Evolutionary conservation across 2,797 vertebrate species (phyloP).

Genomic region (Ceryle rudis): DNA sequence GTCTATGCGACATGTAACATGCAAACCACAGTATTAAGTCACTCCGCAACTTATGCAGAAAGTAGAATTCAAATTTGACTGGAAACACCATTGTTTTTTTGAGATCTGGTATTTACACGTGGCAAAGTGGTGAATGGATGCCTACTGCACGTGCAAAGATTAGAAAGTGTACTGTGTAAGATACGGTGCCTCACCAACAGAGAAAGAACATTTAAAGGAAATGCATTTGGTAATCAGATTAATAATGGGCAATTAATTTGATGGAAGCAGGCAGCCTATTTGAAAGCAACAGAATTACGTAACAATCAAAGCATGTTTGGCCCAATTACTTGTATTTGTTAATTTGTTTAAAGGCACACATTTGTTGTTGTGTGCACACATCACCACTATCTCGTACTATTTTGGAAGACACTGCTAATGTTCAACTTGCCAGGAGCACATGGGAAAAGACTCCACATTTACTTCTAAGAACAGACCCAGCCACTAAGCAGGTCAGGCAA

Average conservation of each 20-base stretch:
- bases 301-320: neutral
- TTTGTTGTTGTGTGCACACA: neutral
- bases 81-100: neutral
- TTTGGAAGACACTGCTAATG: neutral
- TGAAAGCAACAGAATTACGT: constrained; percentile 16
- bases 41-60: neutral
- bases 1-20: neutral
- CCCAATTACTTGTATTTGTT: neutral
- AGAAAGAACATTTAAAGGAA: constrained; percentile 17
- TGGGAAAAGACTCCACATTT: neutral
- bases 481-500: neutral
- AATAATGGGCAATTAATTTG: constrained; percentile 31
- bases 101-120: neutral
- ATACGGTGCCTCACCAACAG: neutral
- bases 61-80: neutral
- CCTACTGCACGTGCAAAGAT: neutral
- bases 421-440: neutral
- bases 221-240: neutral
- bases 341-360: neutral
- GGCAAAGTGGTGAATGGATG: neutral
- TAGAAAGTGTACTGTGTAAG: neutral
- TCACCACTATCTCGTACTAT: neutral
- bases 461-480: neutral
- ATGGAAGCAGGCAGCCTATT: neutral
- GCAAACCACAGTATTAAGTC: neutral